A percentile compares a stretch with the other conserved stretches of the same genome.
Conservation (phyloP, 2,888 invertebrate species). For the Agriopis aurantiaria region DNA sequence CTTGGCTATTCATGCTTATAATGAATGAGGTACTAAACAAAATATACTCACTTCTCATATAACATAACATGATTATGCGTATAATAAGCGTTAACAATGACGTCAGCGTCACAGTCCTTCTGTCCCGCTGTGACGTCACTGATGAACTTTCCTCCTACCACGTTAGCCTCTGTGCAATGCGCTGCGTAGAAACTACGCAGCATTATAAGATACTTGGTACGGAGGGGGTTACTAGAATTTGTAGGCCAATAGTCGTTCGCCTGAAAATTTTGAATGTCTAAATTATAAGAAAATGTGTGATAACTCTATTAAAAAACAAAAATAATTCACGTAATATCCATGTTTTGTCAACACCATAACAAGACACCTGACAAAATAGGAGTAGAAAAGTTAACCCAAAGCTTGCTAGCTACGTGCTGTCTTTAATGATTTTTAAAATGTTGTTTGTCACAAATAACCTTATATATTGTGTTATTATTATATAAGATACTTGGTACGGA, state of each 20-base stretch:
- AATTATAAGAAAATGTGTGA: background rate
- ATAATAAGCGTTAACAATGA: slow-evolving; percentile 66
- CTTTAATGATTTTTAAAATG: too few relatives aligned
- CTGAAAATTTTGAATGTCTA: slow-evolving; percentile 28
- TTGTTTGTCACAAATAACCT: too few relatives aligned
- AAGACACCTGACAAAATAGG: too few relatives aligned
- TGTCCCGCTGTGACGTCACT: slow-evolving; percentile 27
- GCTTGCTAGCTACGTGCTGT: too few relatives aligned
- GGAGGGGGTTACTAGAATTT: slow-evolving; percentile 21
- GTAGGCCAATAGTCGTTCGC: slow-evolving; percentile 23
- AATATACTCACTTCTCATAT: slow-evolving; percentile 71
- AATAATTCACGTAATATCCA: too few relatives aligned
- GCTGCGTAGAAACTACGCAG: slow-evolving; percentile 54
- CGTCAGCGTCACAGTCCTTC: slow-evolving; percentile 57
- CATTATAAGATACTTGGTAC: slow-evolving; percentile 49
- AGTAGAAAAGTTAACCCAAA: too few relatives aligned
- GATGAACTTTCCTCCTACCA: background rate
- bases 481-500: slow-evolving; percentile 45
- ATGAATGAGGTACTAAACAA: too few relatives aligned
- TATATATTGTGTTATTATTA: too few relatives aligned
- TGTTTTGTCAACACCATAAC: too few relatives aligned
- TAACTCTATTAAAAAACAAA: too few relatives aligned
- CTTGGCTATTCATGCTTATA: too few relatives aligned
- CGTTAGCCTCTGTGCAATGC: slow-evolving; percentile 15
- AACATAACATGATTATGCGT: slow-evolving; percentile 68